Conservation (phyloP, 1,140 invertebrate species). For the Holcopasites calliopsidis region DNA sequence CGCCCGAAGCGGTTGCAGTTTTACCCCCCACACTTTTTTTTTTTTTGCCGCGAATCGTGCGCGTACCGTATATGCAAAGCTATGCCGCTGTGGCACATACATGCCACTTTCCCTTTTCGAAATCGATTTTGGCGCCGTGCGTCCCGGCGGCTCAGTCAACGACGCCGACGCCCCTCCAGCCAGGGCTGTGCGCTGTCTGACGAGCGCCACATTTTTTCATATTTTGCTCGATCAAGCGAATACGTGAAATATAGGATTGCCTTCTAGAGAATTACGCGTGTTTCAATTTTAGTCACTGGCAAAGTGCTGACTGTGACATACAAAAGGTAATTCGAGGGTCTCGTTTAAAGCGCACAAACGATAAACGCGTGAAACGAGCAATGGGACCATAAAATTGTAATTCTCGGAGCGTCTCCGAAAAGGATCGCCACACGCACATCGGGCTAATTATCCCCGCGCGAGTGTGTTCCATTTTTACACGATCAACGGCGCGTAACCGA, state of each 20-base stretch:
- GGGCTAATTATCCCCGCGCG: slow-evolving; percentile 38
- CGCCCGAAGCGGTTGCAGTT: slow-evolving; percentile 32
- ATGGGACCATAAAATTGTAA: background rate
- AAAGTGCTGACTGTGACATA: background rate
- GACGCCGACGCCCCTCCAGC: slow-evolving; percentile 50
- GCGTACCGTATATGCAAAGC: slow-evolving; percentile 37
- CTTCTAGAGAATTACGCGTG: background rate
- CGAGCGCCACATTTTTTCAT: background rate
- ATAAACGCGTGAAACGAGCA: background rate
- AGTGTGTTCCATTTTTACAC: slow-evolving; percentile 38
- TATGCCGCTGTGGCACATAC: slow-evolving; percentile 44
- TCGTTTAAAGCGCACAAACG: background rate
- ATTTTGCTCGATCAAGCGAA: background rate
- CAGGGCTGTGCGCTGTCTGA: slow-evolving; percentile 43
- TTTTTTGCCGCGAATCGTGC: slow-evolving; percentile 41
- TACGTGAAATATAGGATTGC: background rate
- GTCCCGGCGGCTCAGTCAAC: slow-evolving; percentile 52
- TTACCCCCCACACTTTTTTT: slow-evolving; percentile 41
- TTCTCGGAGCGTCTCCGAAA: background rate
- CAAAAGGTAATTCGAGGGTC: background rate
- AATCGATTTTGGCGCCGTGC: slow-evolving; percentile 73
- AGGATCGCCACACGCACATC: background rate
- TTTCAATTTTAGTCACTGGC: no score
- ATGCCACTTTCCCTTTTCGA: slow-evolving; percentile 74
- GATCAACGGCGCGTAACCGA: slow-evolving; percentile 38